A percentile compares a stretch with the other conserved stretches of the same genome.
These are phyloP conservation scores for Takifugu rubripes DNA, from an alignment of 2,797 vertebrate species.

Conservation along the genomic window DNA sequence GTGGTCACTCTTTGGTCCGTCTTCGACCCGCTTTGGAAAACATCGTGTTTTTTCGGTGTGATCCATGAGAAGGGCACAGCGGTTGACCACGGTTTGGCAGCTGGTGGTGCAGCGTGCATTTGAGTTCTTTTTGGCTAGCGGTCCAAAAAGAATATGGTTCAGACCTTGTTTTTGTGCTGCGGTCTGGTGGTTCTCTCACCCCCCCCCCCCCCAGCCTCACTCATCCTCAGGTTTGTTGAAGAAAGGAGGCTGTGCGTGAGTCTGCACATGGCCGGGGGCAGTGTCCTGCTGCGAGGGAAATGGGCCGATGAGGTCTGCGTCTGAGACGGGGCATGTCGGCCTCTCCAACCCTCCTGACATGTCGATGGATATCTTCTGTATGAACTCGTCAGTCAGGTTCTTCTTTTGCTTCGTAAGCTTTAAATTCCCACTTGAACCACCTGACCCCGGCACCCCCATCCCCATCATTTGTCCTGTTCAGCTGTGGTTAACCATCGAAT, in stretches of 20 bases:
- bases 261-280: slow-evolving; percentile 36
- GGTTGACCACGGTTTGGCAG: slow-evolving; percentile 69
- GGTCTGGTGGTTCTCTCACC: slow-evolving; percentile 51
- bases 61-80: slow-evolving; percentile 62
- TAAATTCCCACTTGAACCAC: slow-evolving; percentile 57
- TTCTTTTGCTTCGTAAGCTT: slow-evolving; percentile 57
- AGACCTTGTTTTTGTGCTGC: slow-evolving; percentile 71
- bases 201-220: slow-evolving; percentile 20
- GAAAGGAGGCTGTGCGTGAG: slow-evolving; percentile 45
- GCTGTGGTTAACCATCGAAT: slow-evolving; percentile 68
- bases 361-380: slow-evolving; percentile 53
- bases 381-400: slow-evolving; percentile 65
- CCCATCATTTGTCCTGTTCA: slow-evolving; percentile 43
- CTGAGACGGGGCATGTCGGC: slow-evolving; percentile 54
- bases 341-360: slow-evolving; percentile 50
- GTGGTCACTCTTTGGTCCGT: slow-evolving; percentile 54
- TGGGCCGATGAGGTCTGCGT: slow-evolving; percentile 53
- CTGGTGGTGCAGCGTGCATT: slow-evolving; percentile 69
- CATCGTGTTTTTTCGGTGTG: slow-evolving; percentile 58
- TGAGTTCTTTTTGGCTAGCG: slow-evolving; percentile 65
- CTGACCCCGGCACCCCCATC: slow-evolving; percentile 11
- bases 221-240: slow-evolving; percentile 30
- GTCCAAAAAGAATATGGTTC: slow-evolving; percentile 63
- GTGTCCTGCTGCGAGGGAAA: slow-evolving; percentile 49
- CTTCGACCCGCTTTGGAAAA: slow-evolving; percentile 58